Evolutionary conservation across 2,797 vertebrate species (phyloP).

Genomic region (Podarcis siculus): DNA sequence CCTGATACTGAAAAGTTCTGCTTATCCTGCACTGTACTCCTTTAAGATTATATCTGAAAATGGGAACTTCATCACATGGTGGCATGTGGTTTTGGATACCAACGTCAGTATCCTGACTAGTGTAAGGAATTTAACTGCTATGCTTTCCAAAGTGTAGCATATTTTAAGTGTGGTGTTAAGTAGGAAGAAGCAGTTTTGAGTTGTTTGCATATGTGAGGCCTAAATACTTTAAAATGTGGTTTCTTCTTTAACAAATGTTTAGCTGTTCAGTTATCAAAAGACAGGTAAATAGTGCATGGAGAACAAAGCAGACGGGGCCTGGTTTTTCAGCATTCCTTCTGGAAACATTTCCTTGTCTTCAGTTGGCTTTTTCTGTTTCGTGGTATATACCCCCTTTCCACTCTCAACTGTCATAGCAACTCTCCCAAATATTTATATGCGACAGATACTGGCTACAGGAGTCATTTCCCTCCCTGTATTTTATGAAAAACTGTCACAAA

Average conservation of each 20-base stretch:
- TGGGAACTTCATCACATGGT: background rate
- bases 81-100: background rate
- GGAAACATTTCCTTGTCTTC: constrained; percentile 80
- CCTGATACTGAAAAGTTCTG: background rate
- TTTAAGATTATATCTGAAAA: background rate
- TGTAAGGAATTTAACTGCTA: background rate
- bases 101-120: background rate
- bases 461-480: constrained; percentile 69
- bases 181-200: background rate
- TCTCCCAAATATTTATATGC: constrained; percentile 84
- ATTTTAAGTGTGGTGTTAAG: background rate
- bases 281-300: constrained; percentile 4
- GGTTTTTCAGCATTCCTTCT: constrained; percentile 70
- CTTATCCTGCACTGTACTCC: background rate
- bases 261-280: constrained; percentile 19
- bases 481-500: constrained; percentile 79
- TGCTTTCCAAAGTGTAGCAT: background rate
- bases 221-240: background rate
- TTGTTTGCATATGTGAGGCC: background rate
- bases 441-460: constrained; percentile 78
- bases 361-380: constrained; percentile 78
- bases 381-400: constrained; percentile 77
- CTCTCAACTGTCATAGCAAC: constrained; percentile 84
- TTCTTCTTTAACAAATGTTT: constrained; percentile 31
- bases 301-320: constrained; percentile 50